Base-by-base conservation (phyloP, 2,888 invertebrate species). In the Spilosoma lubricipeda region DNA sequence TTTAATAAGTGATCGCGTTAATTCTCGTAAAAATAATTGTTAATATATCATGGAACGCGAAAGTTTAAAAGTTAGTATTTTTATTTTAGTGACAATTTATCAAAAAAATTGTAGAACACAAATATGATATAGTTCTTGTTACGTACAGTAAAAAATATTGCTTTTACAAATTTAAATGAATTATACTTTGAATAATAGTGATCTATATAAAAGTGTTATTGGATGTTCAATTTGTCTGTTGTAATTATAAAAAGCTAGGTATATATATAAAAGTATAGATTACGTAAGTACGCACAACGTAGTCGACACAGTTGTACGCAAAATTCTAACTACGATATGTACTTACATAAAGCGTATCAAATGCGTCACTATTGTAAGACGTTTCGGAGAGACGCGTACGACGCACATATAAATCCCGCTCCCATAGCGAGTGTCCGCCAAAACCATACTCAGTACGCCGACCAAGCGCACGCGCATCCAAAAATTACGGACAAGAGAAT, bases 381-480 rank as follows among this genome's bases (percentile, higher is more conserved):
- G 84, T 86, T 83, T 85, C 83, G 79, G 82, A 85, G 86, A 89
- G 86, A 79, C 85, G 77, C 79, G 77, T 80, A 79, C 80, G 75
- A 75, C 80, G 88, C 78, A 76, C 90, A 88, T 95, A 95, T 95
- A 95, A 94, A 95, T 93, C 82, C 81, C 89, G 87, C 88, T 89
- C 87, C 89, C 83, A 88, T 70, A 87, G 87, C 85, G 90, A 93
- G 90, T 91, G 89, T 90, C 87, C 89, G 90, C 82, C 91, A 90
- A 90, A 93, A 92, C 91, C 90, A 91, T 91, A 90, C 84, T 87
- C 90, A 90, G 89, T 85, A 86, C 89, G 85, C 87, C 88, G 79
- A 88, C 87, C 86, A 86, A 86, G 85, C 91, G 89, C 89, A 88
- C 92, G 93, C 91, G 90, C 90, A 86, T 81, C 84, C 85, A 74